Conservation (phyloP, 2,797 vertebrate genomes). For the Chromobotia macracanthus region DNA sequence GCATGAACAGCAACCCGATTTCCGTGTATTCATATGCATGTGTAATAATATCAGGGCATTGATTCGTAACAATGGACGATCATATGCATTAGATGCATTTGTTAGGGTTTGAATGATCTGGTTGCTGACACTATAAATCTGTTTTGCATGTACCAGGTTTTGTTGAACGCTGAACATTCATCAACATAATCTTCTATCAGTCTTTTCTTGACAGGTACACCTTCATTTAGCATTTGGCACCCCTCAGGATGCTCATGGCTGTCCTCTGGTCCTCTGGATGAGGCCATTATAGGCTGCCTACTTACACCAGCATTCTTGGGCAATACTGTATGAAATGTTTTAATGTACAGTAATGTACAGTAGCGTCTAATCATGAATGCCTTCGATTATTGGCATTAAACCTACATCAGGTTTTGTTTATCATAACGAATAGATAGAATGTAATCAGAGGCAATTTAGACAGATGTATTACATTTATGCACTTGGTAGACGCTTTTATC, state of each 20-base stretch:
- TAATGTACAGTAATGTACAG: neutral
- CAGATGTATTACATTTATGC: too few relatives aligned
- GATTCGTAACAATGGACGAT: neutral
- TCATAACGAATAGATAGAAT: neutral
- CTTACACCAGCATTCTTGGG: neutral
- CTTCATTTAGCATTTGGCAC: neutral
- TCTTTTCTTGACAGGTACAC: neutral
- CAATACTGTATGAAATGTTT: neutral
- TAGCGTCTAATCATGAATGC: neutral
- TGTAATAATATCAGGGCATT: neutral
- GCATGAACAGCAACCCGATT: neutral
- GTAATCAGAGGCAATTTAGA: neutral
- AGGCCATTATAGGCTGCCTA: too few relatives aligned
- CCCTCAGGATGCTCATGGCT: constrained; percentile 20
- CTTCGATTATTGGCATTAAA: neutral
- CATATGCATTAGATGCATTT: neutral
- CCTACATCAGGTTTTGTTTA: too few relatives aligned
- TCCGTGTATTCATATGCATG: neutral
- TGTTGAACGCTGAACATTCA: neutral
- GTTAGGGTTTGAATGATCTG: neutral
- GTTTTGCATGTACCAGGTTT: neutral
- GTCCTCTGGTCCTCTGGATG: neutral
- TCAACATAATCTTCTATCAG: neutral
- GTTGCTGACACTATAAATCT: neutral
- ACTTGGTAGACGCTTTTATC: too few relatives aligned